Evolutionary conservation across 2,113 vertebrate species (phyloP), one percentile per base, ranked within the genome.

Genomic region (Microtus ochrogaster): DNA sequence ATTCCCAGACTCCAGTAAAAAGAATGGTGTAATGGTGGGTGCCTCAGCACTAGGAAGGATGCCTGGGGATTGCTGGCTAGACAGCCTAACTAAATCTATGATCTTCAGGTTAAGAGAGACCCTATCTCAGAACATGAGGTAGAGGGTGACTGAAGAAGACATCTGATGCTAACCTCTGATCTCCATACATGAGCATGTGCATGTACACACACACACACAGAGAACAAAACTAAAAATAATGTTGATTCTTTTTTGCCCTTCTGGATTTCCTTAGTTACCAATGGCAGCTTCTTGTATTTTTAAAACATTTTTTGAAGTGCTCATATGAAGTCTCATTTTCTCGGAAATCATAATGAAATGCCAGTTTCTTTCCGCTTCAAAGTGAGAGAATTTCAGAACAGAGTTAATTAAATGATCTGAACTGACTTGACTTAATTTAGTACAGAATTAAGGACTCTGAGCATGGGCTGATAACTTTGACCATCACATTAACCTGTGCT

Each of bases 351-450:
- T 89, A 95, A 97, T 82, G 83, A 90, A 96, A 92, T 82, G 30
- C 36, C 79, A 92, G 76, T 12, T 52, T 63, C 88, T 92, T 61
- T 90, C 7, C 92, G 90, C 13, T 91, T 94, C 86, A 72, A 85
- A 97, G 91, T 81, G 49, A 96, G 74, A 96, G 92, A 94, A 96
- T 89, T 90, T 94, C 82, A 90, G 96, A 95, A 86, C 36, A 17
- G 16, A 85, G 94, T 74, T 96, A 90, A 96, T 94, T 95, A 96
- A 96, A 61, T 94, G 73, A 96, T 95, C 78, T 36, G 58, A 92
- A 96, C 70, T 91, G 94, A 93, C 94, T 97, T 91, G 94, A 93
- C 94, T 97, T 95, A 73, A 88, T 96, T 87, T 95, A 82, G 85
- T 52, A 47, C 63, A 79, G 82, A 97, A 94, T 61, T 49, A 89